Base-by-base conservation (phyloP, 2,113 vertebrate genomes). In the Tretioscincus oriximinensis region DNA sequence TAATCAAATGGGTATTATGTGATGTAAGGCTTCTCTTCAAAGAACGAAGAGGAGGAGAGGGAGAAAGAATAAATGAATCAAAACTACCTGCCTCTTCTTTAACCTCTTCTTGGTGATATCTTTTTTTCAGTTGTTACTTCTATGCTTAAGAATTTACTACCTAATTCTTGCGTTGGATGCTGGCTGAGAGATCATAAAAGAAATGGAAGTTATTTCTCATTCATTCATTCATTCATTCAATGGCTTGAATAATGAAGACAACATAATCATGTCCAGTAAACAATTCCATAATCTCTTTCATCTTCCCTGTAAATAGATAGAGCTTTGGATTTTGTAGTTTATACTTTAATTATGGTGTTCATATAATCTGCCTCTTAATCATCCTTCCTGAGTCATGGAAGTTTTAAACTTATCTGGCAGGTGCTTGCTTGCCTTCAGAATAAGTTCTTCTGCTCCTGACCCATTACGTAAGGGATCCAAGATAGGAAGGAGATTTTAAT, bases 271-370 rank as follows among this genome's bases (percentile, higher is more conserved):
- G 45, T 10, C 22, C 45, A 54, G 67, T 47, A 49, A 49, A 47
- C 51, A 76, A 21, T 18, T 45, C 41, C 31, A 22, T 73, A 26
- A 73, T 73, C 60, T 24, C 35, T 63, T 74, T n/a, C 0, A 74
- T 58, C 41, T 76, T 26, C 41, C 18, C 72, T 77, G 28, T 11
- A 51, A 72, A 66, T 21, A 29, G 68, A 45, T 2, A 72, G 24
- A 45, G 68, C 28, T 72, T 65, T 10, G 45, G 60, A 58, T 58
- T 64, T 73, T 41, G 35, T 24, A 20, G 21, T 72, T 66, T 20
- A 31, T 72, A 49, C n/a, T 45, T 76, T 51, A 64, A 82, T 77
- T 35, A 82, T 65, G 60, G 24, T 35, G 45, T 12, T 61, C 29
- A n/a, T 65, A 9, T 81, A 81, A 81, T 66, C 45, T 64, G 47